Conservation (phyloP, 2,797 vertebrate species). For the Sebastes diaconus region DNA sequence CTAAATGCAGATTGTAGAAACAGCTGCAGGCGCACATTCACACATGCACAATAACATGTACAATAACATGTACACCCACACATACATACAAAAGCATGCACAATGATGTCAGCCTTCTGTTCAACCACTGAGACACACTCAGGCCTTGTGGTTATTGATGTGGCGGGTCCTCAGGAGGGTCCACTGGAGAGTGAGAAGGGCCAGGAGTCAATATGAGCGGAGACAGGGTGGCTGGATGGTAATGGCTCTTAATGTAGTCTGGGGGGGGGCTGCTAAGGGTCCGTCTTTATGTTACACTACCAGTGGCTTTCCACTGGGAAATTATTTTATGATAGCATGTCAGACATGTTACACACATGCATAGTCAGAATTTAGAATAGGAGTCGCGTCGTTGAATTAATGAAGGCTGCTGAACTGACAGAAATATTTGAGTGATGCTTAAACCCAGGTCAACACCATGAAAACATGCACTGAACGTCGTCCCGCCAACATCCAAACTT, state of each 20-base stretch:
- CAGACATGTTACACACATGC: neutral
- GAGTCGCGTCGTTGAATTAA: neutral
- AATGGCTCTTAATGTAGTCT: conserved; percentile 59
- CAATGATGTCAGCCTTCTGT: conserved; percentile 10
- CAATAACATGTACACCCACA: neutral
- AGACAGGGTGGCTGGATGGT: conserved; percentile 61
- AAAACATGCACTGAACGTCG: conserved; percentile 8
- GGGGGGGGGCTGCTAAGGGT: neutral
- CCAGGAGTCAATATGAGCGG: conserved; percentile 64
- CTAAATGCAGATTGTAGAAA: conserved; percentile 5
- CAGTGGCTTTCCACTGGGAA: conserved; percentile 9
- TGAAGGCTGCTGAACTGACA: neutral
- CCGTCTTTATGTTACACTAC: conserved; percentile 28
- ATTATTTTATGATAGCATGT: conserved; percentile 6
- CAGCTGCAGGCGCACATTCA: conserved; percentile 24
- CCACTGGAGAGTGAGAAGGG: conserved; percentile 29
- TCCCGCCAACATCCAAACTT: neutral
- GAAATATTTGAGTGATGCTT: neutral
- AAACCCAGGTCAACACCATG: neutral
- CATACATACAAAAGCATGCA: neutral
- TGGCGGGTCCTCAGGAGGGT: conserved; percentile 34
- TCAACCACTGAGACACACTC: conserved; percentile 8
- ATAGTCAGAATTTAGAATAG: neutral
- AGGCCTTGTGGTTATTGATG: conserved; percentile 60
- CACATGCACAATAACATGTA: neutral